phyloP scores from a whole-genome alignment of 1,140 invertebrate species.

The Drosophila micromelanica region DNA sequence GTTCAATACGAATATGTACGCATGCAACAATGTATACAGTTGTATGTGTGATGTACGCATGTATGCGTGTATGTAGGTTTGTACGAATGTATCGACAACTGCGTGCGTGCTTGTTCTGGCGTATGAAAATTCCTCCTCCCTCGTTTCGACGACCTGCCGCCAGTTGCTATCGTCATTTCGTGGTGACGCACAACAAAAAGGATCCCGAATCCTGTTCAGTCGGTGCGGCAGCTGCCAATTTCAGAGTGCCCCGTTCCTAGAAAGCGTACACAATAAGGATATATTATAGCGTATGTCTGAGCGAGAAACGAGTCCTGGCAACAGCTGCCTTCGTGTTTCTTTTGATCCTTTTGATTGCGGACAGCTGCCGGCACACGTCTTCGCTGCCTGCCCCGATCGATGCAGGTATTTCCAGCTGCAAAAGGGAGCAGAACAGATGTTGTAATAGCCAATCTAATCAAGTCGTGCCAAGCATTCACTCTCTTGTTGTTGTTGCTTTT shows the following conservation, averaged over 20 bases:
- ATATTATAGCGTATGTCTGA: conserved; percentile 3
- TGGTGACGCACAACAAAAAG: conserved; percentile 23
- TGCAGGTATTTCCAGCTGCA: conserved; percentile 45
- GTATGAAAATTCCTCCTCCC: not conserved
- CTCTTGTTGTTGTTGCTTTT: conserved; percentile 18
- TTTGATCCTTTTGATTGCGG: conserved; percentile 51
- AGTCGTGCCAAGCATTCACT: conserved; percentile 11
- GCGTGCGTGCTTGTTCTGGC: not conserved
- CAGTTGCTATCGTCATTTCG: conserved; percentile 11
- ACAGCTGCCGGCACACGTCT: conserved; percentile 77
- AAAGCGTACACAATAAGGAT: conserved; percentile 50
- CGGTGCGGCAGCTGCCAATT: conserved; percentile 24
- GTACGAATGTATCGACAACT: no score
- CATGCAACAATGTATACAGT: no score
- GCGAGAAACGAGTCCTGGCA: not conserved
- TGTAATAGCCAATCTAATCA: conserved; percentile 66
- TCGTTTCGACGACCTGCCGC: conserved; percentile 12
- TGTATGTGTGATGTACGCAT: no score
- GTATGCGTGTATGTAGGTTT: no score
- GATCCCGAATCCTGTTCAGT: conserved; percentile 27
- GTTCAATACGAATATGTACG: not conserved
- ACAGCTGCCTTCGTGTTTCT: conserved; percentile 20
- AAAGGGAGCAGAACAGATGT: conserved; percentile 51
- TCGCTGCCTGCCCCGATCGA: conserved; percentile 41
- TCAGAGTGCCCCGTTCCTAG: conserved; percentile 55